A percentile compares a stretch with the other conserved stretches of the same genome.
Evolutionary conservation across 1,140 invertebrate genomes (phyloP).

Genomic region (Bombus terrestris): DNA sequence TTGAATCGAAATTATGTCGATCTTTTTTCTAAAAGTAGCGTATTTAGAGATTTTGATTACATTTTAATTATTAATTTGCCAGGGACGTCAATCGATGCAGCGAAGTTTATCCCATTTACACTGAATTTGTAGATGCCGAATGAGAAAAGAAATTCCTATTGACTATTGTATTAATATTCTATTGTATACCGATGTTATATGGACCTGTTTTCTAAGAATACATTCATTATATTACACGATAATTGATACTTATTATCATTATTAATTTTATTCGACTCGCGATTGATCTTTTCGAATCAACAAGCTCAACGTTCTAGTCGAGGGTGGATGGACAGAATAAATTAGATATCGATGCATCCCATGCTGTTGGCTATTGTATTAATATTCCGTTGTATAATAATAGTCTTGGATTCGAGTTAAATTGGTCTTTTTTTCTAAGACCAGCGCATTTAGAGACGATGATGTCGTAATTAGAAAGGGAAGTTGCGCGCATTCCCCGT

Average conservation of each 20-base stretch:
- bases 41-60: too few relatives aligned
- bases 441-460: background rate
- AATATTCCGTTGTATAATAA: background rate
- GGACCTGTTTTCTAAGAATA: background rate
- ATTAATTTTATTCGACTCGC: background rate
- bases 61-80: too few relatives aligned
- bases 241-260: background rate
- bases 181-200: background rate
- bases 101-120: too few relatives aligned
- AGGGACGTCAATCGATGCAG: too few relatives aligned
- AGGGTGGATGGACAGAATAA: background rate
- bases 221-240: too few relatives aligned
- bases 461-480: constrained; percentile 53
- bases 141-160: too few relatives aligned
- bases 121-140: too few relatives aligned
- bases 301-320: background rate
- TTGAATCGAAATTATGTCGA: too few relatives aligned
- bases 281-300: background rate
- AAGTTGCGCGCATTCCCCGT: constrained; percentile 18
- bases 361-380: background rate
- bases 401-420: background rate
- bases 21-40: too few relatives aligned
- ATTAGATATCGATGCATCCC: background rate
- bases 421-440: background rate
- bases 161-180: background rate